These are phyloP conservation scores for Zaprionus tsacasi DNA, from an alignment of 1,140 invertebrate species.

Conservation along the genomic window DNA sequence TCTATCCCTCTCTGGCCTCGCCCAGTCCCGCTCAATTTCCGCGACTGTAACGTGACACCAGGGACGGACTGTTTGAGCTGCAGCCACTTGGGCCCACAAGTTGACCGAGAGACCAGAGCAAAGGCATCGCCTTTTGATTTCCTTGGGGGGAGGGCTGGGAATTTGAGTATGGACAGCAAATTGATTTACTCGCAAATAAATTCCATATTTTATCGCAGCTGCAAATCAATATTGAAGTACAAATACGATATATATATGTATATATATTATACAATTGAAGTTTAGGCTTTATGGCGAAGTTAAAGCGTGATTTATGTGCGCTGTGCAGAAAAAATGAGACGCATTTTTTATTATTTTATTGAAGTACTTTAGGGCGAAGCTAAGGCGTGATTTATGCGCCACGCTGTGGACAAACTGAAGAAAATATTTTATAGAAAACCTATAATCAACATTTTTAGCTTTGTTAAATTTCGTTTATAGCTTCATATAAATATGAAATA, in stretches of 20 bases:
- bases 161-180: slow-evolving; percentile 1
- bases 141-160: slow-evolving; percentile 14
- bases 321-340: not conserved
- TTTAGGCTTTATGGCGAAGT: slow-evolving; percentile 3
- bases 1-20: not conserved
- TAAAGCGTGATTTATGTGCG: not conserved
- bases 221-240: slow-evolving; percentile 9
- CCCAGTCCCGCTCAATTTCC: not conserved
- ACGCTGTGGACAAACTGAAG: not conserved
- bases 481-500: not conserved
- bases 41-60: slow-evolving; percentile 5
- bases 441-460: not conserved
- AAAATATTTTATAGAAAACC: not conserved
- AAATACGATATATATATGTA: not conserved
- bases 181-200: slow-evolving; percentile 7
- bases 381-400: not conserved
- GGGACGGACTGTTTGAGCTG: slow-evolving; percentile 18
- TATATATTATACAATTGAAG: not conserved
- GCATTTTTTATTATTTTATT: not conserved
- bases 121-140: not conserved
- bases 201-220: slow-evolving; percentile 5
- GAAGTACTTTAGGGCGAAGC: not conserved
- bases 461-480: too few relatives aligned
- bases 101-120: not conserved
- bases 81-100: not conserved